Base-by-base conservation (phyloP, 2,888 invertebrate species). In the Cryptus armator region DNA sequence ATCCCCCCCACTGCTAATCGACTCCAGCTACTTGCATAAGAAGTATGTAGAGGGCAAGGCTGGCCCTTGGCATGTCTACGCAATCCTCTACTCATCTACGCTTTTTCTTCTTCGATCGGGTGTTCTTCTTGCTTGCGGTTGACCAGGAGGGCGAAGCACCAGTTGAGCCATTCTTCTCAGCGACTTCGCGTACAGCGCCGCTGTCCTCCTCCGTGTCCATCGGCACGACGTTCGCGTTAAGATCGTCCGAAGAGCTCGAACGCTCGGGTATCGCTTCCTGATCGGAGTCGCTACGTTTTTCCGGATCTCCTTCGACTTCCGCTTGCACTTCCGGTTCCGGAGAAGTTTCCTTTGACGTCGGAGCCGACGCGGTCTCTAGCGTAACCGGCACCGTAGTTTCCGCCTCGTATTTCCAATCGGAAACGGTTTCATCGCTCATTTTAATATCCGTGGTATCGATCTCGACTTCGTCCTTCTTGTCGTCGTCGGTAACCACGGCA, bases 1-100 rank as follows among this genome's bases (percentile, higher is more conserved):
- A 14, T 19, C n/a, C 48, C 71, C 32, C 68, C 77, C 82, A 77
- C 78, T 80, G 87, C 90, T 92, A 93, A 90, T 93, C 93, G 62
- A 90, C 92, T 66, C 93, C 93, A 19, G 93, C 85, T 48, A 93
- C 93, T 88, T 93, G 93, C 93, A 93, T 92, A 56, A 93, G 88
- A 56, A 93, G 90, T 89, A 93, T 91, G 82, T 93, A 93, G 81
- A 93, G 93, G 88, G 92, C 93, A 89, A 93, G 93, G 89, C 93
- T 92, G 86, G 93, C 93, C 89, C 91, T 91, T 87, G 91, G 93
- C 90, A 93, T 93, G 90, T 93, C 93, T 91, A 93, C 92, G 90
- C 93, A 93, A 88, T 93, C 93, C 93, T 93, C 92, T 90, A 93
- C 93, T 93, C 93, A 93, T 93, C 93, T 93, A 83, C 92, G 93